A percentile compares a stretch with the other conserved stretches of the same genome.
phyloP scores from a whole-genome alignment of 2,888 invertebrate genomes.

The Lagria hirta region DNA sequence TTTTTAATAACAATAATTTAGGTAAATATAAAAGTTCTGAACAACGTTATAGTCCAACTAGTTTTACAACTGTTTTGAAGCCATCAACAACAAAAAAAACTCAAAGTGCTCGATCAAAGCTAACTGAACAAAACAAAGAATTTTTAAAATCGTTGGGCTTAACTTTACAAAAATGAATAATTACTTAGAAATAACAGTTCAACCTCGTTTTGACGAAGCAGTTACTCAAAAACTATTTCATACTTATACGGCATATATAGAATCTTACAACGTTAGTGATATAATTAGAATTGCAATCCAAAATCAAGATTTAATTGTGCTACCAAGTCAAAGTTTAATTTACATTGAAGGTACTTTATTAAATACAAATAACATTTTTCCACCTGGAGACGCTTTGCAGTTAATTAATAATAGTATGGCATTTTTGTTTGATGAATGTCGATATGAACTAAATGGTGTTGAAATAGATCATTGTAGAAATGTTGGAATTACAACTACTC shows the following conservation, averaged over 20 bases:
- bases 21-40: constrained; percentile 13
- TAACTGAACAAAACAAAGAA: constrained; percentile 21
- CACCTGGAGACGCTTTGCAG: constrained; percentile 3
- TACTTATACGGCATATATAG: constrained; percentile 37
- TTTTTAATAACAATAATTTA: constrained; percentile 12
- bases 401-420: constrained; percentile 21
- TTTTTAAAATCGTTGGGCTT: constrained; percentile 25
- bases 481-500: constrained; percentile 23
- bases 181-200: constrained; percentile 27
- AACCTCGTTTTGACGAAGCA: constrained; percentile 31
- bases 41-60: constrained; percentile 6
- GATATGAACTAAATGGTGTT: constrained; percentile 32
- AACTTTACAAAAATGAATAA: constrained; percentile 24
- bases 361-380: constrained; percentile 12
- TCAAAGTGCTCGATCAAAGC: too few species aligned
- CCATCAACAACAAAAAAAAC: constrained; percentile 11
- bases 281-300: constrained; percentile 40
- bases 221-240: constrained; percentile 35
- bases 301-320: constrained; percentile 36
- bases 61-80: constrained; percentile 8
- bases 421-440: constrained; percentile 20
- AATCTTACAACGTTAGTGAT: constrained; percentile 38
- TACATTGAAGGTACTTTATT: constrained; percentile 23
- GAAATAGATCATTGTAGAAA: constrained; percentile 28
- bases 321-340: constrained; percentile 33